phyloP scores from a whole-genome alignment of 2,113 vertebrate species.

The Butastur rufipennis region DNA sequence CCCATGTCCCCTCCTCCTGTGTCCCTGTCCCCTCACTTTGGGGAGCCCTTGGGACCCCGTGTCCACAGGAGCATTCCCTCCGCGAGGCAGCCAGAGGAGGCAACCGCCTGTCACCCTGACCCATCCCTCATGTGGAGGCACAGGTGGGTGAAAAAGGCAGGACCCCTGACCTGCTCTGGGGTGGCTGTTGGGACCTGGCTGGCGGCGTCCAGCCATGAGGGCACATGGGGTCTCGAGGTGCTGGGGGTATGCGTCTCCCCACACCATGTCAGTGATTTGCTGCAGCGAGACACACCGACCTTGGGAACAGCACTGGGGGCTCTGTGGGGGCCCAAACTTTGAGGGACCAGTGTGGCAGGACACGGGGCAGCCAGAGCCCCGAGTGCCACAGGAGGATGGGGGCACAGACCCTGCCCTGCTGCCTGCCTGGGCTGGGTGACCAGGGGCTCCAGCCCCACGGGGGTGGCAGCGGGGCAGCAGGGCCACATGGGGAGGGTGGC shows the following conservation, averaged over 20 bases:
- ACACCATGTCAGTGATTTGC: rapidly evolving
- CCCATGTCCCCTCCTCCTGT: background rate
- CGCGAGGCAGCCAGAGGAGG: rapidly evolving
- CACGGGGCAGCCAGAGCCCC: background rate
- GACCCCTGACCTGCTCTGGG: background rate
- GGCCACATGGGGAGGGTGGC: background rate
- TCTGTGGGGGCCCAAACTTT: background rate
- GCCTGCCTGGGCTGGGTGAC: background rate
- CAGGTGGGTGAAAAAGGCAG: background rate
- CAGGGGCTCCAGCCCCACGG: background rate
- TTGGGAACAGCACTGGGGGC: rapidly evolving
- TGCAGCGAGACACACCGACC: rapidly evolving
- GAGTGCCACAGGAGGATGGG: background rate
- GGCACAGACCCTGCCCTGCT: background rate
- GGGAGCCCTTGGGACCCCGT: background rate
- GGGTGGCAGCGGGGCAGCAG: background rate
- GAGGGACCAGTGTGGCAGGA: background rate
- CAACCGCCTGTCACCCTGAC: rapidly evolving
- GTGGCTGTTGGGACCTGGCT: background rate
- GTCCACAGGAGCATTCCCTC: rapidly evolving
- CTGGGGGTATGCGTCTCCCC: background rate
- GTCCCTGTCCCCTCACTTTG: background rate
- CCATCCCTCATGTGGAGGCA: too few relatives aligned
- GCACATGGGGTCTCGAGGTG: rapidly evolving
- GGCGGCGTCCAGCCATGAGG: background rate